A percentile compares a stretch with the other conserved stretches of the same genome.
phyloP scores from a whole-genome alignment of 2,797 vertebrate species.

The Bryconaethiops microstoma region DNA sequence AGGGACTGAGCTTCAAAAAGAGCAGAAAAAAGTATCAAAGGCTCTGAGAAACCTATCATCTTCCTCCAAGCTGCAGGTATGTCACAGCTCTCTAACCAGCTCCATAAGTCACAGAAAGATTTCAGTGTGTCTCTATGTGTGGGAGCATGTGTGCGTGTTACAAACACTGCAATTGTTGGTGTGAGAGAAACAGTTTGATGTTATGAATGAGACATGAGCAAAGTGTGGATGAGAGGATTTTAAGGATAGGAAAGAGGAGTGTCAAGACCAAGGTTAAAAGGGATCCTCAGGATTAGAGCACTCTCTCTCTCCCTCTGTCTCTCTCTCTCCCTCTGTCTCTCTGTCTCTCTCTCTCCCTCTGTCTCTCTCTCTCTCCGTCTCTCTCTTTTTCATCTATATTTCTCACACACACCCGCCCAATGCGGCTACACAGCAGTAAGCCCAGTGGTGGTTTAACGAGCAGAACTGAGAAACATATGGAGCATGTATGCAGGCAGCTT shows the following conservation, averaged over 20 bases:
- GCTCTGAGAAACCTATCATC: slow-evolving; percentile 42
- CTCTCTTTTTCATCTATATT: too few relatives aligned
- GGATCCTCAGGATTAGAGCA: slow-evolving; percentile 38
- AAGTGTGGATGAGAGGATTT: slow-evolving; percentile 35
- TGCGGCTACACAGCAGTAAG: slow-evolving; percentile 42
- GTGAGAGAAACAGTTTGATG: slow-evolving; percentile 16
- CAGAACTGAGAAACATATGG: slow-evolving; percentile 56
- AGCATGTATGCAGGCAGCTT: slow-evolving; percentile 49
- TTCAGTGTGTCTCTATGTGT: not conserved
- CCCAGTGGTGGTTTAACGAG: slow-evolving; percentile 59
- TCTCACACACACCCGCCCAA: not conserved
- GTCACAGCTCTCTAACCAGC: slow-evolving; percentile 30
- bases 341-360: not conserved
- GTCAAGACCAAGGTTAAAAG: slow-evolving; percentile 35
- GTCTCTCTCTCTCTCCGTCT: too few relatives aligned
- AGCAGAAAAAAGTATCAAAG: slow-evolving; percentile 40
- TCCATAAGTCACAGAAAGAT: slow-evolving; percentile 20
- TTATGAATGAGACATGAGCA: not conserved
- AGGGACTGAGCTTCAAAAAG: slow-evolving; percentile 1
- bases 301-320: slow-evolving; percentile 15
- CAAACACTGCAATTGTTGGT: slow-evolving; percentile 1
- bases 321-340: slow-evolving; percentile 27
- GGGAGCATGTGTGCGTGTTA: slow-evolving; percentile 4
- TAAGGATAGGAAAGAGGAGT: slow-evolving; percentile 29
- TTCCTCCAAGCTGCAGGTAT: slow-evolving; percentile 42